Evolutionary conservation across 2,888 invertebrate genomes (phyloP).

Genomic region (Spisula solida): DNA sequence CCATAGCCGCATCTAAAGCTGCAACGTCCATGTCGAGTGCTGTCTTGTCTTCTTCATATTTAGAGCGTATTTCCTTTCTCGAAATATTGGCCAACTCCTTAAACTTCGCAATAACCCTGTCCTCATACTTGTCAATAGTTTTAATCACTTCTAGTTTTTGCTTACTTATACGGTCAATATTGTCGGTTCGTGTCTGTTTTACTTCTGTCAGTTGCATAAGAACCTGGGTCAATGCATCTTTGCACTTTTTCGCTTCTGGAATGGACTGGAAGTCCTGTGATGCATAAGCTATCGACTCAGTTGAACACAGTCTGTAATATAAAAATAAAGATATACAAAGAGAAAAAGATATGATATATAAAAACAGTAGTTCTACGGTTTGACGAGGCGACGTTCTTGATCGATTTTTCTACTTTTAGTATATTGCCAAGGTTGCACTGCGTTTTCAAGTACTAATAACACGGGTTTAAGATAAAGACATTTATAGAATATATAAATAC

Average conservation of each 20-base stretch:
- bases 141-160: slow-evolving; percentile 19
- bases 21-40: slow-evolving; percentile 20
- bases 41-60: slow-evolving; percentile 28
- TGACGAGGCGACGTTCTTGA: no score
- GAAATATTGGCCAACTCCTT: slow-evolving; percentile 27
- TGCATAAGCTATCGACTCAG: not conserved
- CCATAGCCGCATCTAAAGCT: not conserved
- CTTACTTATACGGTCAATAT: not conserved
- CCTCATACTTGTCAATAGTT: slow-evolving; percentile 15
- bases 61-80: slow-evolving; percentile 20
- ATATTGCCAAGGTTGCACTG: no score
- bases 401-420: no score
- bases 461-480: no score
- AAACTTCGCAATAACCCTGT: slow-evolving; percentile 8
- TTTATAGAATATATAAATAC: no score
- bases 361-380: no score
- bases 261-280: slow-evolving; percentile 10
- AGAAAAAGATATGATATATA: no score
- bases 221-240: slow-evolving; percentile 10
- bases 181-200: slow-evolving; percentile 20
- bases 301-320: not conserved
- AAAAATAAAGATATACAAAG: no score
- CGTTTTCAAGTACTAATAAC: no score
- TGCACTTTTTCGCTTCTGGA: not conserved
- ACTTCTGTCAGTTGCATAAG: slow-evolving; percentile 13